Base-by-base conservation (phyloP, 2,888 invertebrate genomes). In the Campopleginae sp. region DNA sequence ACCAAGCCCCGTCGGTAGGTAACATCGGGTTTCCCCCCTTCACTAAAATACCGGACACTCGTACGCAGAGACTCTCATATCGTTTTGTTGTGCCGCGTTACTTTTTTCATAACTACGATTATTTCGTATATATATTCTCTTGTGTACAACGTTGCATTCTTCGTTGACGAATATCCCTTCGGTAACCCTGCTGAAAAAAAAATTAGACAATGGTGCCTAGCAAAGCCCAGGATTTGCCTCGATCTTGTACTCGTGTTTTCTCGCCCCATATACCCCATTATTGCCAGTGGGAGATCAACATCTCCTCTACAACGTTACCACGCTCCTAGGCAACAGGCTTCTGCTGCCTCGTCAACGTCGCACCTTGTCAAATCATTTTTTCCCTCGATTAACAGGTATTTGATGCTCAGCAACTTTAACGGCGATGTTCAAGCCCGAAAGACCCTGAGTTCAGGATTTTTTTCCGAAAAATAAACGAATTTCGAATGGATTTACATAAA, bases 1-100 rank as follows among this genome's bases (percentile, higher is more conserved):
- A 93, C 91, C 87, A 87, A 88, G 88, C 86, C 89, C 88, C 88
- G 86, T 86, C 87, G 86, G 85, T 80, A 72, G 86, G 80, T 86
- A 84, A 75, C 82, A 83, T 85, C 77, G 84, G 72, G 84, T 84
- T 84, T 78, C 51, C 74, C 85, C 72, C 77, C 51, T 66, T 66
- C 51, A 31, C 77, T 54, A 68, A 74, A 74, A 80, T 74, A 66
- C 72, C 74, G 74, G 72, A 72, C 72, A 54, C 66, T 42, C 31
- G 31, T 78, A 78, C 54, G 42, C n/a, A 63, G 54, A 46, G 63
- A 44, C 54, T 54, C 65, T 61, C 58, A 71, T 66, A 77, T 72
- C 82, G 84, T 79, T 78, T 85, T 81, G 66, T 77, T 83, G 38
- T 58, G 19, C 78, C 44, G 19, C 66, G 44, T 74, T 66, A 42